phyloP scores from a whole-genome alignment of 1,140 invertebrate genomes.

The Andricus grossulariae region DNA sequence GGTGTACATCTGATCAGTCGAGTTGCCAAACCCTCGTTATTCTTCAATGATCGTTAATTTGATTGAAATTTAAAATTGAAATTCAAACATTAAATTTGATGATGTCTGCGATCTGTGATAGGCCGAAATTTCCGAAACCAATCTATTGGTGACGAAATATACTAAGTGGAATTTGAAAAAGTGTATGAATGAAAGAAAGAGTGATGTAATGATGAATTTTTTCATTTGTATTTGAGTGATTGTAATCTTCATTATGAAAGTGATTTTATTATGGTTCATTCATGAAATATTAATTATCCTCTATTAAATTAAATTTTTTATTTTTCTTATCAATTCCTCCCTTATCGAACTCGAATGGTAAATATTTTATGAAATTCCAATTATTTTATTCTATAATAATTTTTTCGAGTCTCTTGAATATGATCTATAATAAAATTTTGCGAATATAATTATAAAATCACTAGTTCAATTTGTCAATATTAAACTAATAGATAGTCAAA shows the following conservation, averaged over 20 bases:
- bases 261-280: neutral
- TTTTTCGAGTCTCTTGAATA: too few relatives aligned
- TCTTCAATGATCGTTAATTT: too few relatives aligned
- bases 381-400: too few relatives aligned
- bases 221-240: neutral
- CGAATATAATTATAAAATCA: too few relatives aligned
- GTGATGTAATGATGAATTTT: neutral
- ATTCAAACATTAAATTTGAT: too few relatives aligned
- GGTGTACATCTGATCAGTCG: too few relatives aligned
- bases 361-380: too few relatives aligned
- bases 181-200: neutral
- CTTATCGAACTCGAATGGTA: neutral
- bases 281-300: neutral
- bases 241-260: neutral
- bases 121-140: neutral
- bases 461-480: too few relatives aligned
- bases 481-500: too few relatives aligned
- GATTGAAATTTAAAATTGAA: too few relatives aligned
- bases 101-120: neutral
- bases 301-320: neutral
- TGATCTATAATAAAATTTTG: too few relatives aligned
- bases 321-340: neutral
- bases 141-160: neutral
- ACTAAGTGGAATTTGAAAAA: neutral
- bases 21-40: too few relatives aligned